Conservation (phyloP, 1,140 invertebrate species). For the Hyphantria cunea region DNA sequence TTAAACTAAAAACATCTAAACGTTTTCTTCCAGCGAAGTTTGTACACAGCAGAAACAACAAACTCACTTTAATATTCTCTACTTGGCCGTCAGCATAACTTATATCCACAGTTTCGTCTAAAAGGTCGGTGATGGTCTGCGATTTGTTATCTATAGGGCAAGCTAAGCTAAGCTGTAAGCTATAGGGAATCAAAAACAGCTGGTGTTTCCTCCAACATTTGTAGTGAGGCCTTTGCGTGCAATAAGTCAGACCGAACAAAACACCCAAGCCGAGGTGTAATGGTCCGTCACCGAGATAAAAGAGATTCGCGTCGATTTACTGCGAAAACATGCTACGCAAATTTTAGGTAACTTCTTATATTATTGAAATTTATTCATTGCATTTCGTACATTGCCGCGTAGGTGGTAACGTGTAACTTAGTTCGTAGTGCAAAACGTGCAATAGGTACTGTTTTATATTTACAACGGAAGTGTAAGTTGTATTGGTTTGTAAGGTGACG, state of each 20-base stretch:
- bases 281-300: conserved; percentile 40
- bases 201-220: conserved; percentile 4
- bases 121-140: neutral
- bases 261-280: conserved; percentile 28
- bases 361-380: no score
- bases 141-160: conserved; percentile 15
- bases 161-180: no score
- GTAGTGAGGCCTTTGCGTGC: conserved; percentile 8
- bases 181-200: neutral
- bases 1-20: no score
- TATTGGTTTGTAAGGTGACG: conserved; percentile 8
- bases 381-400: no score
- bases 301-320: conserved; percentile 25
- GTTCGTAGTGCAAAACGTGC: neutral
- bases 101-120: neutral
- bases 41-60: no score
- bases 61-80: neutral
- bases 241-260: conserved; percentile 37
- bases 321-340: conserved; percentile 10
- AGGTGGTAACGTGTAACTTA: no score
- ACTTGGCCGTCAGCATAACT: neutral
- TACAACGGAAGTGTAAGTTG: neutral
- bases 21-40: no score
- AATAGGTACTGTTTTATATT: neutral
- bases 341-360: neutral